phyloP scores from a whole-genome alignment of 2,113 vertebrate species.

The Trematocara marginatum region DNA sequence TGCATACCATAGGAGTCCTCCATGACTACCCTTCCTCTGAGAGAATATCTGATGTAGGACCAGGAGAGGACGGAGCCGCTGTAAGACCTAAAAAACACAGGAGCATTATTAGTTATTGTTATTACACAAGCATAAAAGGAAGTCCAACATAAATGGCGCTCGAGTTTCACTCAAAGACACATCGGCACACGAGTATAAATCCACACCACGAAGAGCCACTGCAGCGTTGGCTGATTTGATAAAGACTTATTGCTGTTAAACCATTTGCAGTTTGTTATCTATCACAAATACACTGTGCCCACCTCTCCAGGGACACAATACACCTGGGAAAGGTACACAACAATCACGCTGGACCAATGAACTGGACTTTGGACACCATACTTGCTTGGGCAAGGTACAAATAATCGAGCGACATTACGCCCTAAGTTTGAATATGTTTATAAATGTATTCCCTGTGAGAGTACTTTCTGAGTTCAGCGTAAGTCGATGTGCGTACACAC shows the following conservation, averaged over 20 bases:
- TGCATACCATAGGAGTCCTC: not conserved
- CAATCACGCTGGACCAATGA: not conserved
- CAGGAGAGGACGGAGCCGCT: not conserved
- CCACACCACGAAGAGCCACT: not conserved
- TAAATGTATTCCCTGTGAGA: not conserved
- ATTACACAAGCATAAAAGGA: not conserved
- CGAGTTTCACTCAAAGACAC: not conserved
- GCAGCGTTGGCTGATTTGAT: not conserved
- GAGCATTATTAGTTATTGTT: not conserved
- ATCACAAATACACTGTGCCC: not conserved
- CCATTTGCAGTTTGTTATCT: not conserved
- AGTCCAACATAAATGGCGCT: not conserved
- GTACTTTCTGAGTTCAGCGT: not conserved
- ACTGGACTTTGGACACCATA: not conserved
- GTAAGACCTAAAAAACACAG: not conserved
- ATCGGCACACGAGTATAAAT: not conserved
- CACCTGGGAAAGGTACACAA: not conserved
- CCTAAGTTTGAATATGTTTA: not conserved
- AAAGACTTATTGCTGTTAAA: not conserved
- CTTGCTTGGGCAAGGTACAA: not conserved
- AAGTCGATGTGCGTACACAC: not conserved
- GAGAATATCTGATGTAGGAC: slow-evolving; percentile 1
- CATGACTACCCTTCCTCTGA: not conserved
- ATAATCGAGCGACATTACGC: not conserved
- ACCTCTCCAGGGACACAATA: not conserved